These are phyloP conservation scores for Spheniscus mendiculus DNA, from an alignment of 2,113 vertebrate genomes.

Conservation along the genomic window DNA sequence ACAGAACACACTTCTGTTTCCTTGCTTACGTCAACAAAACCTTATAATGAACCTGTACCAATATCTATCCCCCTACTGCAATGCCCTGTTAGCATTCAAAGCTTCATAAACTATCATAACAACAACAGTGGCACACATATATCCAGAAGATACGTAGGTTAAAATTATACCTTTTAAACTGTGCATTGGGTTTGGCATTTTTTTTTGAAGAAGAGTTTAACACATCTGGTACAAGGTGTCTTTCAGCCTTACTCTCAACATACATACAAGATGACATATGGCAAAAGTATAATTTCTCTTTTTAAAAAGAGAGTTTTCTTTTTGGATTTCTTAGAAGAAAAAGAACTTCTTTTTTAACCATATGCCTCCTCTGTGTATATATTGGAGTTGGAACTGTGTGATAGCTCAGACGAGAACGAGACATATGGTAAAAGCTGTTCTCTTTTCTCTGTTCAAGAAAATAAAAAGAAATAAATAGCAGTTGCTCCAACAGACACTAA, in stretches of 20 bases:
- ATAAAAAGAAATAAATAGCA: slow-evolving; percentile 42
- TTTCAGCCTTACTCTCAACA: not conserved
- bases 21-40: not conserved
- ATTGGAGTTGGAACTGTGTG: not conserved
- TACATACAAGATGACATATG: not conserved
- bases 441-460: slow-evolving; percentile 43
- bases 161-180: not conserved
- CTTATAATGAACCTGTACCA: not conserved
- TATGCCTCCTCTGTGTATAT: slow-evolving; percentile 20
- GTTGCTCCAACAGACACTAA: slow-evolving; percentile 22
- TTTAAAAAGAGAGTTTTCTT: not conserved
- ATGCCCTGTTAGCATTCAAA: not conserved
- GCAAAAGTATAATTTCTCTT: not conserved
- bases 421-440: slow-evolving; percentile 61
- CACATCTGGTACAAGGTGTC: not conserved
- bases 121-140: not conserved
- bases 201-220: not conserved
- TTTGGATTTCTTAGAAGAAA: not conserved
- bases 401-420: slow-evolving; percentile 25
- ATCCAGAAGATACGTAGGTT: not conserved
- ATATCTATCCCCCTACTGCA: not conserved
- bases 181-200: not conserved
- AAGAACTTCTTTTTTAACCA: not conserved
- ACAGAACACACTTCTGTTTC: not conserved
- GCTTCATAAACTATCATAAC: not conserved